phyloP scores from a whole-genome alignment of 2,888 invertebrate species.

The Megalurothrips usitatus region DNA sequence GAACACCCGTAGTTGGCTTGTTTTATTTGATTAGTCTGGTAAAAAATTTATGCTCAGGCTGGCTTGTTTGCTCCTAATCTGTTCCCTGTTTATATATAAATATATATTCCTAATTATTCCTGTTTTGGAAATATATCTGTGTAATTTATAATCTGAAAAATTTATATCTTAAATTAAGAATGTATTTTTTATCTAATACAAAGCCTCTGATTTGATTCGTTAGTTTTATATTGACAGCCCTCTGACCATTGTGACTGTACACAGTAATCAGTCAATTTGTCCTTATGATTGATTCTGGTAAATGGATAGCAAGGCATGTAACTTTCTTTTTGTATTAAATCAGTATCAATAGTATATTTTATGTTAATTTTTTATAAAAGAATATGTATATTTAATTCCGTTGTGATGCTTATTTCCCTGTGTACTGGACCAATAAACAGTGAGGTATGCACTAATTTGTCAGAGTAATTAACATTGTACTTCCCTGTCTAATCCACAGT shows the following conservation, averaged over 20 bases:
- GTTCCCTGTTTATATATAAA: neutral
- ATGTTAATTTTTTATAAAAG: neutral
- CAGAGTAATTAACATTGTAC: neutral
- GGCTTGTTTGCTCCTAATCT: neutral
- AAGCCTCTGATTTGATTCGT: no score
- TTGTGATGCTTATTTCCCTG: neutral
- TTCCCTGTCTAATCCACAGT: no score
- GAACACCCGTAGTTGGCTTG: no score
- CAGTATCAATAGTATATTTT: neutral
- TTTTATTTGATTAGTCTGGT: no score
- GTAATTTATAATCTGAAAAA: neutral
- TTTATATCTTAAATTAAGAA: neutral
- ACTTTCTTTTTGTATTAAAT: neutral
- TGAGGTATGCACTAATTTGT: conserved; percentile 2
- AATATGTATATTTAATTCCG: neutral
- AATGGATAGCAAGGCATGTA: neutral
- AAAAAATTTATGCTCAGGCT: no score
- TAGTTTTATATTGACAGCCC: no score
- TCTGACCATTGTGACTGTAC: no score
- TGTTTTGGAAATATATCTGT: neutral
- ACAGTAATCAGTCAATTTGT: no score
- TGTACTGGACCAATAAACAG: neutral
- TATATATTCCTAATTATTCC: neutral
- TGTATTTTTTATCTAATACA: neutral
- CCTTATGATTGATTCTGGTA: neutral